Evolutionary conservation across 2,797 vertebrate species (phyloP).

Genomic region (Tolypeutes matacus): DNA sequence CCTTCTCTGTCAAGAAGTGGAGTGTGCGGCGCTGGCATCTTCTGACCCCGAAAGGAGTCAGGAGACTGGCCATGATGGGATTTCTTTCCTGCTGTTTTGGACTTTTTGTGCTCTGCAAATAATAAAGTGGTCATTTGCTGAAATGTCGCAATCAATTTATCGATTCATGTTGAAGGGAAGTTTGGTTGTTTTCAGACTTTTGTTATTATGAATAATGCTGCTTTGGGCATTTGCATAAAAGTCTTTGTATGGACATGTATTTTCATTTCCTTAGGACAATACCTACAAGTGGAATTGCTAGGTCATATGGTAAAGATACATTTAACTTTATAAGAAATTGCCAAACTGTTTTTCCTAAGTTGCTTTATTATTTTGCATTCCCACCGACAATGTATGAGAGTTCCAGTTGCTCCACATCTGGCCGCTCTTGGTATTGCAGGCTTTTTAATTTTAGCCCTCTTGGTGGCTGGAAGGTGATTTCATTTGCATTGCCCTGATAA

Average conservation of each 20-base stretch:
- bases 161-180: background rate
- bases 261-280: slow-evolving; percentile 7
- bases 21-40: no score
- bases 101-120: no score
- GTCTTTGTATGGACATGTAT: background rate
- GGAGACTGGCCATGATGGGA: no score
- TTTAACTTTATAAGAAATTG: slow-evolving; percentile 20
- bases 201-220: slow-evolving; percentile 15
- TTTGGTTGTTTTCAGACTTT: background rate
- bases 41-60: no score
- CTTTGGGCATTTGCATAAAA: background rate
- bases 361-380: background rate
- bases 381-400: no score
- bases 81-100: no score
- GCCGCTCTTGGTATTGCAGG: background rate
- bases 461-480: background rate
- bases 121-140: no score
- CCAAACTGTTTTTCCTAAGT: background rate
- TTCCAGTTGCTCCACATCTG: background rate
- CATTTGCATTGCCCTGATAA: background rate
- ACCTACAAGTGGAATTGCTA: background rate
- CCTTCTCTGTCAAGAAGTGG: no score
- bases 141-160: no score
- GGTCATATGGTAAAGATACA: background rate
- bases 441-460: background rate